Evolutionary conservation across 2,113 vertebrate species (phyloP).

Genomic region (Lophochroa leadbeateri): DNA sequence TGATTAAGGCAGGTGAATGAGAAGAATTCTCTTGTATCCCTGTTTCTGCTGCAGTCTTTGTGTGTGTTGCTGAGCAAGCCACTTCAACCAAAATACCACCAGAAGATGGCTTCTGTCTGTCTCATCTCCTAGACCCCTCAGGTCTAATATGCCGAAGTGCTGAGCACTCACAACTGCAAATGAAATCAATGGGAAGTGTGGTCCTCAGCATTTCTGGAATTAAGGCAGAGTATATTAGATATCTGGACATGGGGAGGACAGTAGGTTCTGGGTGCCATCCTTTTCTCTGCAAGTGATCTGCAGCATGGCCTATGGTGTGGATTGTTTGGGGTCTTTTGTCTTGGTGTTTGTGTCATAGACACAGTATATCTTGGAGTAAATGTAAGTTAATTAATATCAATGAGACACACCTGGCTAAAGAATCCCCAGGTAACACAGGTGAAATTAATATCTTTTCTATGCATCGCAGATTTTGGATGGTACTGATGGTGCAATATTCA

Average conservation of each 20-base stretch:
- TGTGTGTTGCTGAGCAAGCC: background rate
- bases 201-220: background rate
- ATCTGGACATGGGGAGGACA: background rate
- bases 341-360: background rate
- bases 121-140: background rate
- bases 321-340: background rate
- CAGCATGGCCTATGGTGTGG: background rate
- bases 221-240: background rate
- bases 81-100: background rate
- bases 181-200: background rate
- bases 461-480: background rate
- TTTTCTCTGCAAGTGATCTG: background rate
- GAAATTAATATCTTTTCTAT: background rate
- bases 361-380: background rate
- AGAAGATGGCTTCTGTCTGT: background rate
- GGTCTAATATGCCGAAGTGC: background rate
- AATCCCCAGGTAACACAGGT: rapidly evolving
- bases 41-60: background rate
- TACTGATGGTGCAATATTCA: background rate
- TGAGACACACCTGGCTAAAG: background rate
- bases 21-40: background rate
- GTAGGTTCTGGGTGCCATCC: background rate
- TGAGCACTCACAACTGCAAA: background rate
- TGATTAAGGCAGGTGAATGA: background rate
- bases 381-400: background rate